Percentiles rank a stretch among this genome's conserved stretches.
phyloP scores from a whole-genome alignment of 2,888 invertebrate species.

The Tortricodes alternella region DNA sequence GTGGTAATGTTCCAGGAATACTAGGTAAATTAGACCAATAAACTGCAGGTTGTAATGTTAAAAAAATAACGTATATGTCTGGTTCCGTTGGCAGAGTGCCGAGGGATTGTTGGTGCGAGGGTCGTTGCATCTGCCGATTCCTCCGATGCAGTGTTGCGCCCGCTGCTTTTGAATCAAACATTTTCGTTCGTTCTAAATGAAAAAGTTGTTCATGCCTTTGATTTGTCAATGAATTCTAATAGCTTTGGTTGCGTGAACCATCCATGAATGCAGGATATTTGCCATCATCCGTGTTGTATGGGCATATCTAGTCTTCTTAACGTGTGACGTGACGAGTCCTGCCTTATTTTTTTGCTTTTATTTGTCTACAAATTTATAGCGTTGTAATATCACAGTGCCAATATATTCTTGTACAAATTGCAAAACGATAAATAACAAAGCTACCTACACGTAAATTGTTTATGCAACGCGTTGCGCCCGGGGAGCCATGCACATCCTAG shows the following conservation, averaged over 20 bases:
- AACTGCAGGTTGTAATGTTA: constrained; percentile 19
- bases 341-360: no score
- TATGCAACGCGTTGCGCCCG: not conserved
- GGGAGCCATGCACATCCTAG: not conserved
- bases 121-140: constrained; percentile 37
- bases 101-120: constrained; percentile 43
- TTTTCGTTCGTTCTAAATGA: not conserved
- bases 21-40: constrained; percentile 24
- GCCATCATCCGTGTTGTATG: no score
- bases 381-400: no score
- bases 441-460: no score
- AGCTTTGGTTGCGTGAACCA: not conserved
- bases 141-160: constrained; percentile 16
- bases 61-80: constrained; percentile 33
- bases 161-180: constrained; percentile 19
- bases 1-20: not conserved
- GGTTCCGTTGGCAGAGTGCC: constrained; percentile 67
- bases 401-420: no score
- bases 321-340: no score
- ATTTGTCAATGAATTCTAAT: not conserved
- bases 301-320: no score
- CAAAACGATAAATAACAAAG: no score
- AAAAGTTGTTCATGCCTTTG: not conserved
- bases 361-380: no score
- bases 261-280: no score